phyloP scores from a whole-genome alignment of 1,140 invertebrate species.

The Penaeus indicus region DNA sequence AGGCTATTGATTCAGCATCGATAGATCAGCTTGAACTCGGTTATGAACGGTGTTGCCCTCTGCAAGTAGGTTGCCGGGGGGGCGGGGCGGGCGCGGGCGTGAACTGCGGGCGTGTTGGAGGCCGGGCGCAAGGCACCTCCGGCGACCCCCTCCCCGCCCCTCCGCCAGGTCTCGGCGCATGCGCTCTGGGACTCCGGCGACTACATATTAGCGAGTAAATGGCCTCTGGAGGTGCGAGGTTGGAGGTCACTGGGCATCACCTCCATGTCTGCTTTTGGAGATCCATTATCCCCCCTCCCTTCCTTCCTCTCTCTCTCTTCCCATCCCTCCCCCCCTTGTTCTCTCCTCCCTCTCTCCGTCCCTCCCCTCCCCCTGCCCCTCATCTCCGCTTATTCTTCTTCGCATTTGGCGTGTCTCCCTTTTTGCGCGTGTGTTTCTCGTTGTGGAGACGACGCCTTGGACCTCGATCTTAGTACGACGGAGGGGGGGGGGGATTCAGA shows the following conservation, averaged over 20 bases:
- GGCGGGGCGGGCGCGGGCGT: neutral
- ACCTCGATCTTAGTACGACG: no score
- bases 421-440: no score
- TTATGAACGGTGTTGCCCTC: no score
- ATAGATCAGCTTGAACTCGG: no score
- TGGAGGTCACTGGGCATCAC: conserved; percentile 47
- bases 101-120: no score
- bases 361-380: no score
- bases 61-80: neutral
- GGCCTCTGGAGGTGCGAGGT: conserved; percentile 53
- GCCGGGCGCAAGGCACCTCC: no score
- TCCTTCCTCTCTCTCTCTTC: neutral
- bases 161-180: conserved; percentile 26
- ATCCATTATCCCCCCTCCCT: neutral
- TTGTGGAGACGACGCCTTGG: no score
- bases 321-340: neutral
- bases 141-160: neutral
- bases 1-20: neutral
- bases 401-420: no score
- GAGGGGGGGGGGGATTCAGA: neutral
- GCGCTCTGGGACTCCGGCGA: conserved; percentile 33
- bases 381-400: no score
- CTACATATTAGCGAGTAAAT: conserved; percentile 55
- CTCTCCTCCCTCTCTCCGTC: neutral
- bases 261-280: neutral